A percentile compares a stretch with the other conserved stretches of the same genome.
These are phyloP conservation scores for Drosophila fulvimacula DNA, from an alignment of 2,888 invertebrate species.

Conservation along the genomic window DNA sequence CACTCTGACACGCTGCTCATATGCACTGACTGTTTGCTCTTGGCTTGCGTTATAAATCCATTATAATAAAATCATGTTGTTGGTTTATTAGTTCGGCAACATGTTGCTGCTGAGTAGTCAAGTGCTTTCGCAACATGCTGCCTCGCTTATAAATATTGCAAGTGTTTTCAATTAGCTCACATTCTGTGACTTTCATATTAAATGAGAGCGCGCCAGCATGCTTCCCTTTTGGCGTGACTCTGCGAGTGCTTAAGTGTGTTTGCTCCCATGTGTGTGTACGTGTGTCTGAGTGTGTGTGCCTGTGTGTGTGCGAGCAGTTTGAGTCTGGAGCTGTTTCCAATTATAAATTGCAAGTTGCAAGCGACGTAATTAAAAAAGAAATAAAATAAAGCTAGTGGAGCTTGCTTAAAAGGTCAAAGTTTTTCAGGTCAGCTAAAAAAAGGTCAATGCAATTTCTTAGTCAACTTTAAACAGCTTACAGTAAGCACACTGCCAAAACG, in stretches of 20 bases:
- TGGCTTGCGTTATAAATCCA: slow-evolving; percentile 81
- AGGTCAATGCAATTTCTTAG: slow-evolving; percentile 49
- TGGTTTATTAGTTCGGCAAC: slow-evolving; percentile 81
- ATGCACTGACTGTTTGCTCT: slow-evolving; percentile 64
- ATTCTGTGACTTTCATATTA: slow-evolving; percentile 81
- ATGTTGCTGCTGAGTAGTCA: slow-evolving; percentile 75
- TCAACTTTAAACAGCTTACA: slow-evolving; percentile 44
- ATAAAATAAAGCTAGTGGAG: slow-evolving; percentile 21
- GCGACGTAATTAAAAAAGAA: slow-evolving; percentile 57
- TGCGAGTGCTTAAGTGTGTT: slow-evolving; percentile 13
- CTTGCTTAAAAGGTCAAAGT: slow-evolving; percentile 64
- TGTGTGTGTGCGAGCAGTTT: slow-evolving; percentile 19
- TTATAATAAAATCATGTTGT: slow-evolving; percentile 81
- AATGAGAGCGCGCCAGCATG: slow-evolving; percentile 62
- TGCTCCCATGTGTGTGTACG: slow-evolving; percentile 8
- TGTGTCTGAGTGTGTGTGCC: slow-evolving; percentile 11
- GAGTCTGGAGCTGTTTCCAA: slow-evolving; percentile 62
- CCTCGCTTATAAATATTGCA: slow-evolving; percentile 80
- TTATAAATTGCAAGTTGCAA: slow-evolving; percentile 69
- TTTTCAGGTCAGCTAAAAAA: slow-evolving; percentile 57
- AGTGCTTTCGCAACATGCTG: slow-evolving; percentile 80
- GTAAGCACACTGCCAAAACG: slow-evolving; percentile 74
- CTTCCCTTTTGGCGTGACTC: slow-evolving; percentile 30
- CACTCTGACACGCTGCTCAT: slow-evolving; percentile 17
- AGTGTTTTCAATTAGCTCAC: slow-evolving; percentile 83